phyloP scores from a whole-genome alignment of 2,797 vertebrate genomes.

The Pangasius djambal region DNA sequence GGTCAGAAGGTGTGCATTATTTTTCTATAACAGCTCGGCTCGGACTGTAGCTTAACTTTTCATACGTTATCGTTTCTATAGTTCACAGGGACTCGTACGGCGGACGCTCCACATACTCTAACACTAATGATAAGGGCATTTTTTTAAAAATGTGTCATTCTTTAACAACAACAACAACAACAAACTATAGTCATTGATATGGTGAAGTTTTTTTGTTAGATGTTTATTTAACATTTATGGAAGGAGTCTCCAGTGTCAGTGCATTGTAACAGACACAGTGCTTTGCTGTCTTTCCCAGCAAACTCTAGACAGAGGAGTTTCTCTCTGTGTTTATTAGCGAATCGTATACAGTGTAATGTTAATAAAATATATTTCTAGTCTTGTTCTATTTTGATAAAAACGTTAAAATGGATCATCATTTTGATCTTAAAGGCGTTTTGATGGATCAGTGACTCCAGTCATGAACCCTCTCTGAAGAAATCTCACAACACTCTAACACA shows the following conservation, averaged over 20 bases:
- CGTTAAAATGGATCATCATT: neutral
- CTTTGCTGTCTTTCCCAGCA: too few relatives aligned
- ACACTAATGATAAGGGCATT: too few relatives aligned
- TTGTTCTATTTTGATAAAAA: neutral
- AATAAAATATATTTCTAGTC: too few relatives aligned
- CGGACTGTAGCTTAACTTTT: neutral
- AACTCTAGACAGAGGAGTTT: too few relatives aligned
- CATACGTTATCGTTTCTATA: neutral
- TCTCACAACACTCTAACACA: neutral
- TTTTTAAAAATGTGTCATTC: too few relatives aligned
- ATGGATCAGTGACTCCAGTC: slow-evolving; percentile 21
- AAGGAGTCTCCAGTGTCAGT: neutral
- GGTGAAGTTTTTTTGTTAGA: too few relatives aligned
- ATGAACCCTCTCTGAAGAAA: neutral
- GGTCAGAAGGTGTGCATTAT: neutral
- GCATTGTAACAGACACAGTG: too few relatives aligned
- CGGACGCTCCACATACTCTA: too few relatives aligned
- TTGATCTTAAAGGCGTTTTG: neutral
- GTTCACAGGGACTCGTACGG: neutral
- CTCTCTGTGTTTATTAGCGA: neutral
- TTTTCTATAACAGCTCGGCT: neutral
- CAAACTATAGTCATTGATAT: neutral
- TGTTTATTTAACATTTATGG: neutral
- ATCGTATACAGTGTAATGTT: neutral
- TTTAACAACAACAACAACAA: too few relatives aligned